Conservation (phyloP, 2,888 invertebrate genomes). For the Bugula neritina region DNA sequence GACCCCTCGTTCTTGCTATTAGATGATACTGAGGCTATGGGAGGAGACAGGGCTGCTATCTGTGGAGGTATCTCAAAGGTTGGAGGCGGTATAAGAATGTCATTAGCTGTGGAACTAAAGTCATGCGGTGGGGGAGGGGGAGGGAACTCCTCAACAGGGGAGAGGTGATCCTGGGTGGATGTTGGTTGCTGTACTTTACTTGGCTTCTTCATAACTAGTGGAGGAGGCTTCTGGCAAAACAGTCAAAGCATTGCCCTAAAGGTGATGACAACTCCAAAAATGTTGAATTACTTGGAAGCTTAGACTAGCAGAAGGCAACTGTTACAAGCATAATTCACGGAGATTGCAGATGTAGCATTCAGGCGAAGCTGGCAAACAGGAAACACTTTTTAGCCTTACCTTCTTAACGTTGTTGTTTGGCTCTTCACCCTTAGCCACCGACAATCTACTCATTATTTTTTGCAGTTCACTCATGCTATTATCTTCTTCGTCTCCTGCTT, state of each 20-base stretch:
- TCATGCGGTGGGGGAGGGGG: slow-evolving; percentile 25
- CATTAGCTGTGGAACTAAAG: not conserved
- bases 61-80: slow-evolving; percentile 3
- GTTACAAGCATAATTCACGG: too few species aligned
- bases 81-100: slow-evolving; percentile 6
- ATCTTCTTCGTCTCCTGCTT: not conserved
- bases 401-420: slow-evolving; percentile 18
- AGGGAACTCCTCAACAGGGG: slow-evolving; percentile 24
- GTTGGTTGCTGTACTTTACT: not conserved
- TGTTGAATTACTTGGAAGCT: too few species aligned
- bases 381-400: too few species aligned
- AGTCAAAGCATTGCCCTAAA: too few species aligned
- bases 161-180: slow-evolving; percentile 1
- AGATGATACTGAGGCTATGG: not conserved
- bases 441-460: slow-evolving; percentile 21
- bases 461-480: not conserved
- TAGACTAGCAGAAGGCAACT: too few species aligned
- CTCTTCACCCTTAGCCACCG: not conserved
- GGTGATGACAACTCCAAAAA: too few species aligned
- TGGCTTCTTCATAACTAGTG: slow-evolving; percentile 1
- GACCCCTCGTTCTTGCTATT: not conserved
- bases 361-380: too few species aligned
- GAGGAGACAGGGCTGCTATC: not conserved
- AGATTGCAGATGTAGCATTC: too few species aligned
- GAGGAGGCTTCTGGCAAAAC: too few species aligned